These are phyloP conservation scores for Panulirus ornatus DNA, from an alignment of 1,140 invertebrate genomes.

Conservation along the genomic window DNA sequence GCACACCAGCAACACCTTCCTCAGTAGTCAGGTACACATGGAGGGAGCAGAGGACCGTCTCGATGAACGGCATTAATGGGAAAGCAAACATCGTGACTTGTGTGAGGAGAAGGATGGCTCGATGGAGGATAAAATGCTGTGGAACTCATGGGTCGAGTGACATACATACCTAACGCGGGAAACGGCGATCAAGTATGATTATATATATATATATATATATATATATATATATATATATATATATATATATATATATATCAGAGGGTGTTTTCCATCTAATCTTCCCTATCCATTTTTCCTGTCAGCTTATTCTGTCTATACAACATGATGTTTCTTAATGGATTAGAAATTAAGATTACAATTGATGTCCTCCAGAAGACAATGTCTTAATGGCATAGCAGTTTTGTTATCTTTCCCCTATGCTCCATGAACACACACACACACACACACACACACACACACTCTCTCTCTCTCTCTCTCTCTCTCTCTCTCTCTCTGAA, in stretches of 20 bases:
- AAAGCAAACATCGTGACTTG: too few species aligned
- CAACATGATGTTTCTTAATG: too few species aligned
- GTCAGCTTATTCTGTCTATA: too few species aligned
- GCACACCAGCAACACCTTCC: conserved; percentile 49
- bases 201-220: neutral
- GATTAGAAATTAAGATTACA: too few species aligned
- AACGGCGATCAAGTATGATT: neutral
- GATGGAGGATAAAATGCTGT: too few species aligned
- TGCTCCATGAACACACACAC: neutral
- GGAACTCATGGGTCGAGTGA: neutral
- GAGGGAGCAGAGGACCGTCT: neutral
- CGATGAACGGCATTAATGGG: neutral
- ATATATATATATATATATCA: conserved; percentile 7
- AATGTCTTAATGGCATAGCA: too few species aligned
- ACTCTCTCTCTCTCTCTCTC: conserved; percentile 24
- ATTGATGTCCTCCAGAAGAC: too few species aligned
- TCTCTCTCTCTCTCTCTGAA: conserved; percentile 17
- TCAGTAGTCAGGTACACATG: neutral
- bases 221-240: neutral
- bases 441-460: neutral
- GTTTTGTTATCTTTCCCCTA: neutral
- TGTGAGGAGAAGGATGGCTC: too few species aligned
- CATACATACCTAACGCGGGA: neutral
- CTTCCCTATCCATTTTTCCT: too few species aligned
- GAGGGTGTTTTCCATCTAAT: too few species aligned